A percentile compares a stretch with the other conserved stretches of the same genome.
Evolutionary conservation across 2,113 vertebrate genomes (phyloP).

Genomic region (Halcyon senegalensis): DNA sequence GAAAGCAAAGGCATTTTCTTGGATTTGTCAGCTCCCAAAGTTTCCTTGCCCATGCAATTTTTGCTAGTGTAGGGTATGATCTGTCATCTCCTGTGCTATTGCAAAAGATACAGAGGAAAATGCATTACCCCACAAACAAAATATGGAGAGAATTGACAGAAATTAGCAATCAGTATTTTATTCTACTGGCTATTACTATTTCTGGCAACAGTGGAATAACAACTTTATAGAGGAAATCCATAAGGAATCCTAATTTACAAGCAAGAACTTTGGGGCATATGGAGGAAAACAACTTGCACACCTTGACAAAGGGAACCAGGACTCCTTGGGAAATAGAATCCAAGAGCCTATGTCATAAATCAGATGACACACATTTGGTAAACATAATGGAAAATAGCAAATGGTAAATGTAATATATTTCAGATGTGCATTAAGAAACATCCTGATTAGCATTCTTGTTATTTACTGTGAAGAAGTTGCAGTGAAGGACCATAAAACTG

Average conservation of each 20-base stretch:
- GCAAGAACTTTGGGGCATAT: not conserved
- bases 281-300: not conserved
- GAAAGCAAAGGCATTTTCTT: conserved; percentile 16
- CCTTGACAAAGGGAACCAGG: not conserved
- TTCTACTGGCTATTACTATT: not conserved
- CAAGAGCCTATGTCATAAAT: not conserved
- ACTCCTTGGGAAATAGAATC: not conserved
- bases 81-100: not conserved
- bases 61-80: not conserved
- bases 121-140: not conserved
- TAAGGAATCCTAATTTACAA: not conserved
- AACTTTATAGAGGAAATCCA: not conserved
- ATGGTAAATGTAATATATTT: not conserved
- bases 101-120: not conserved
- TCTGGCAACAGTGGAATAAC: not conserved
- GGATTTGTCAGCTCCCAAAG: not conserved
- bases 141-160: not conserved
- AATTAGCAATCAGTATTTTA: not conserved
- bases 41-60: not conserved
- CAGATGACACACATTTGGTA: not conserved
- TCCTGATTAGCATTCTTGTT: not conserved
- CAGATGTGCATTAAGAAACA: not conserved
- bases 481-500: not conserved
- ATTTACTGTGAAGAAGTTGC: not conserved
- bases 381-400: not conserved